These are phyloP conservation scores for Nebria brevicollis DNA, from an alignment of 2,888 invertebrate genomes.

Conservation along the genomic window DNA sequence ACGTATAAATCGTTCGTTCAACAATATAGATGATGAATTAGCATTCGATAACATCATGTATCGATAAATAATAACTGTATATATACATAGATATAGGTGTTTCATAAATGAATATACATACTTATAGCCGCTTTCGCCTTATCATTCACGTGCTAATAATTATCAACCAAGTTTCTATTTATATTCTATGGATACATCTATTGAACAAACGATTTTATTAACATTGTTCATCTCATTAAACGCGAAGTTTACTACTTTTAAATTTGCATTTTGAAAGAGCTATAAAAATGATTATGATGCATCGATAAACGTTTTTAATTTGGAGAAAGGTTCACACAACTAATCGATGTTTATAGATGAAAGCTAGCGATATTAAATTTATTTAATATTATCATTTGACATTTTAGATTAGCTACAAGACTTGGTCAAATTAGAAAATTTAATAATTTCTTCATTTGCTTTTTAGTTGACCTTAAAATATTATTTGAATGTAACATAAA, in stretches of 20 bases:
- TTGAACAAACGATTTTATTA: neutral
- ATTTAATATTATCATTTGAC: neutral
- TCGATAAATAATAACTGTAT: conserved; percentile 1
- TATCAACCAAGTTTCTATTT: neutral
- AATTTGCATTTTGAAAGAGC: neutral
- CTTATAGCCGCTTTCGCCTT: neutral
- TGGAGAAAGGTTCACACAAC: neutral
- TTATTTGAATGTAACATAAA: too few relatives aligned
- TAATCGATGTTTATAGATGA: neutral
- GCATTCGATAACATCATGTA: neutral
- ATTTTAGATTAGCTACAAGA: neutral
- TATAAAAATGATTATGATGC: neutral
- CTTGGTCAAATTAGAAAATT: neutral
- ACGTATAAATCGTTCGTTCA: neutral
- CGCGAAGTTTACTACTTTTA: neutral
- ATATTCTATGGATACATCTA: neutral
- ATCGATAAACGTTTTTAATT: neutral
- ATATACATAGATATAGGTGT: neutral
- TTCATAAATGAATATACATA: neutral
- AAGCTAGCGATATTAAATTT: neutral
- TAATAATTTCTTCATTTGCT: too few relatives aligned
- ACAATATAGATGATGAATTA: neutral
- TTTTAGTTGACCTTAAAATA: too few relatives aligned
- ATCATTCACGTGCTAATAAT: conserved; percentile 1
- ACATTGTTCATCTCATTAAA: neutral